Evolutionary conservation across 2,797 vertebrate species (phyloP).

Genomic region (Cuniculus paca): DNA sequence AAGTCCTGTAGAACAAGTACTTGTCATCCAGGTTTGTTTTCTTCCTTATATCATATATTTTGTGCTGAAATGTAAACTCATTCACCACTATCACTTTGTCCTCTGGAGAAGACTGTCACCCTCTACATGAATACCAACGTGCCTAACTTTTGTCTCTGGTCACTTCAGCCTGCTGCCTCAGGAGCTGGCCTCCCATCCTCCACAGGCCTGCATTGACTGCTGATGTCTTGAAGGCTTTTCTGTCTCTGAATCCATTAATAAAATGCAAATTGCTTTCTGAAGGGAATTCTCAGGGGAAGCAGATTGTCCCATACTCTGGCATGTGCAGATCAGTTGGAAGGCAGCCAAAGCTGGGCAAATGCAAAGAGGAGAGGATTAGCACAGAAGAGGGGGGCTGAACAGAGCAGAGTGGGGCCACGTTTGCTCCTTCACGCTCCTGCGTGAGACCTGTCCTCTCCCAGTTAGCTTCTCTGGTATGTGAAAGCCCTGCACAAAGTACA

Average conservation of each 20-base stretch:
- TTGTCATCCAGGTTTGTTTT: not conserved
- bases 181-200: not conserved
- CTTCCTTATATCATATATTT: not conserved
- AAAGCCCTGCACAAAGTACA: not conserved
- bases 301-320: not conserved
- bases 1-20: not conserved
- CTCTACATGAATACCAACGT: accelerated
- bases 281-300: constrained; percentile 53
- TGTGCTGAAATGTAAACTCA: not conserved
- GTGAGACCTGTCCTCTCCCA: not conserved
- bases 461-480: too few relatives aligned
- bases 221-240: constrained; percentile 46
- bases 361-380: not conserved
- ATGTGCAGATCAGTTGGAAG: not conserved
- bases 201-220: not conserved
- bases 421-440: not conserved
- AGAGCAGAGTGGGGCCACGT: not conserved
- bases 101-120: not conserved
- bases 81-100: not conserved
- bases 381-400: not conserved
- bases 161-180: not conserved
- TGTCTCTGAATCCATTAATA: constrained; percentile 70
- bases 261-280: constrained; percentile 67
- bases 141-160: not conserved
- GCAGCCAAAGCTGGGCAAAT: not conserved